Evolutionary conservation across 2,113 vertebrate species (phyloP), one percentile per base, ranked within the genome.

Genomic region (Cheirogaleus medius): DNA sequence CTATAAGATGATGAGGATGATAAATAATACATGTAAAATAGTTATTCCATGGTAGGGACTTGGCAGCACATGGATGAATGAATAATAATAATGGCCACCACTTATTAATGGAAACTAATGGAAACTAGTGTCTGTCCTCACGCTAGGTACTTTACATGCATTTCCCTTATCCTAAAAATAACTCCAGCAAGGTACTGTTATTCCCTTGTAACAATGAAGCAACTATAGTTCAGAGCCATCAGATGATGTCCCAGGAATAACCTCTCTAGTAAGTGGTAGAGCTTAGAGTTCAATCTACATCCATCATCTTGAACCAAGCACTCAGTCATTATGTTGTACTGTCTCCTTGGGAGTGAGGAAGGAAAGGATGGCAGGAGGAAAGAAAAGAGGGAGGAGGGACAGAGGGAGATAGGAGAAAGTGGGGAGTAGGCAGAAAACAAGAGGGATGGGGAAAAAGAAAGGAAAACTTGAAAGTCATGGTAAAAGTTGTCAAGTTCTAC

Each of bases 161-260:
- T 76, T 84, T 90, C 14, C 52, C n/a, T 80, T 64, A 71, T 77
- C n/a, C 56, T 66, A 69, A 94, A 63, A 89, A 39, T 14, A 86
- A 91, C 18, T 6, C 9, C 3, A 58, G 44, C 7, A 86, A 91
- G 37, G 27, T 81, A 56, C 74, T 47, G 18, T 56, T 82, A 77
- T 82, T 32, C 25, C 54, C 47, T 91, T 58, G 8, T 49, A 80
- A 96, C 74, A 34, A 83, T 86, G 32, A 76, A 25, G 47, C 0
- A 2, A 60, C 58, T 52, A 21, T 89, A 54, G 73, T 42, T 86
- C 63, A 52, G 37, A 74, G 23, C 3, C 13, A 64, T 90, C 44
- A 52, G 8, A 68, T 13, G 9, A 39, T 76, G 37, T 60, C 37
- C 64, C 39, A 17, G 9, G 52, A 78, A 90, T 44, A 54, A 86